Evolutionary conservation across 2,113 vertebrate genomes (phyloP), one percentile per base, ranked within the genome.

Genomic region (Oreochromis niloticus): DNA sequence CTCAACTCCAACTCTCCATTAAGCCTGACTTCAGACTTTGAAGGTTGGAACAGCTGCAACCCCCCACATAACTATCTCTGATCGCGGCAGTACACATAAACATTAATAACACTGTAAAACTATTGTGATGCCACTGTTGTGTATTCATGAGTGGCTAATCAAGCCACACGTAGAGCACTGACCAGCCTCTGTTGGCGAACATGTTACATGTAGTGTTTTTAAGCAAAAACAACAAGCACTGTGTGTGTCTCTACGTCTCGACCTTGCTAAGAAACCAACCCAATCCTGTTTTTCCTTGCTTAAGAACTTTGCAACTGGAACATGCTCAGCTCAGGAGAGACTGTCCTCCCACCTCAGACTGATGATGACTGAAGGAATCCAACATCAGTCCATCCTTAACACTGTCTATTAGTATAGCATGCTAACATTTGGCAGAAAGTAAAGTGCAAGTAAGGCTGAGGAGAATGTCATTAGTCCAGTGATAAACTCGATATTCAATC

Each of bases 1-100:
- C 0, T 66, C 0, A 0, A 22, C 34, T 39, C 19, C 19, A 66
- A 66, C 19, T 66, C 61, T 66, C 61, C 14, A 9, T 59, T 59
- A 59, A 57, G 4, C 57, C 27, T 32, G 7, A 17, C 57, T 59
- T 32, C 27, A 59, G 0, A 59, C 57, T 61, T 66, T 19, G 17
- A 66, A 66, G 1, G 61, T 13, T n/a, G 34, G 61, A 66, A 36
- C 0, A 36, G 61, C 61, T 4, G 0, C 3, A 36, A 66, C 19
- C 10, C 17, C 17, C 17, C 32, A 36, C 32, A 12, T 36, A 63
- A 36, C 59, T 11, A 63, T 63, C 61, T 36, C 10, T 66, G 61
- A 4, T 66, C 2, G 0, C 2, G 1, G 34, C 63, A 68, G 34
- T 68, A 22, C 19, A 68, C 2, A 39, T 68, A 1, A 68, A 39